Evolutionary conservation across 2,113 vertebrate genomes (phyloP).

Genomic region (Hemiscyllium ocellatum): DNA sequence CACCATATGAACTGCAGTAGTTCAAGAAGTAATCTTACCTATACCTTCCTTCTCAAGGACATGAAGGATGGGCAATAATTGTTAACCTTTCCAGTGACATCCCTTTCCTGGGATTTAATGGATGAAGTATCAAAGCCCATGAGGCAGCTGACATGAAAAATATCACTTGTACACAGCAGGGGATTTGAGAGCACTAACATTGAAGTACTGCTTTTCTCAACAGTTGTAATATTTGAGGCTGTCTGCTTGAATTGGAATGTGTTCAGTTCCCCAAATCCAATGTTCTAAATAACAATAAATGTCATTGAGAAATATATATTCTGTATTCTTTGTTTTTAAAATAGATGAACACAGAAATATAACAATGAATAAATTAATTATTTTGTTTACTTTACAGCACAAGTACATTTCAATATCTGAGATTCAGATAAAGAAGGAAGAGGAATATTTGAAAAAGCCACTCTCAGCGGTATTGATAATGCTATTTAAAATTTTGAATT

Average conservation of each 20-base stretch:
- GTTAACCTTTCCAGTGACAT: too few relatives aligned
- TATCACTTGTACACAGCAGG: neutral
- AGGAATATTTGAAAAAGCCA: constrained; percentile 86
- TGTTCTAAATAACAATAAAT: neutral
- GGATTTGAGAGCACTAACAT: neutral
- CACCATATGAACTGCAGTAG: too few relatives aligned
- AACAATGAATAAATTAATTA: neutral
- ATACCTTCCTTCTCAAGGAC: too few relatives aligned
- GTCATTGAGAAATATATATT: neutral
- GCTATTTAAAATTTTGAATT: neutral
- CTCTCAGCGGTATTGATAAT: constrained; percentile 76
- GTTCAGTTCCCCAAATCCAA: neutral
- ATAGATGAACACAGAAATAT: neutral
- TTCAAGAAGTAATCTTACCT: too few relatives aligned
- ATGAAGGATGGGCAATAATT: too few relatives aligned
- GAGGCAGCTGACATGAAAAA: neutral
- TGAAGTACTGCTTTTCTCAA: neutral
- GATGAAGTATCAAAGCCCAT: neutral
- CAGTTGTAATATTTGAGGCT: neutral
- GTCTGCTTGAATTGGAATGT: neutral
- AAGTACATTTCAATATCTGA: constrained; percentile 92
- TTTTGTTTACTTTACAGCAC: constrained; percentile 60
- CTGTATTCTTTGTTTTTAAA: neutral
- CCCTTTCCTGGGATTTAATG: too few relatives aligned
- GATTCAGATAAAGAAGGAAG: constrained; percentile 85